Conservation (phyloP, 1,140 invertebrate genomes). For the Magallana ariakensis region DNA sequence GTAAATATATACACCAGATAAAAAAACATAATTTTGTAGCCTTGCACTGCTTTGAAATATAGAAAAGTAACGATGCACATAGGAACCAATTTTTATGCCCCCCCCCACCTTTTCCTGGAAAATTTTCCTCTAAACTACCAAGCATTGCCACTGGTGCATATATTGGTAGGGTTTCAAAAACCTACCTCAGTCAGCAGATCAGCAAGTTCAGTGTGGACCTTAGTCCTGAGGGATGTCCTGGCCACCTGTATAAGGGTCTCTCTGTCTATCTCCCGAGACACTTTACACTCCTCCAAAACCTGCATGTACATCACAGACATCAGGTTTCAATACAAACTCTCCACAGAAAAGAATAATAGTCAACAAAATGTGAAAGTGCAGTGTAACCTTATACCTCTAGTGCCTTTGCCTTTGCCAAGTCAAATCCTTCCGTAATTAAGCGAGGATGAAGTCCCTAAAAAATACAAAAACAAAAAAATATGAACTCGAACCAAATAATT, state of each 20-base stretch:
- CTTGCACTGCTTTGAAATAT: too few relatives aligned
- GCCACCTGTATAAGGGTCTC: slow-evolving; percentile 92
- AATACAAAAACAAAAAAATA: slow-evolving; percentile 16
- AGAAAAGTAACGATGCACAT: too few relatives aligned
- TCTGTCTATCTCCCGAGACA: slow-evolving; percentile 86
- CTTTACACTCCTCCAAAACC: slow-evolving; percentile 92
- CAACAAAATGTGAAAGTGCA: neutral
- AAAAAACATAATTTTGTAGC: too few relatives aligned
- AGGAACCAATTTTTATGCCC: too few relatives aligned
- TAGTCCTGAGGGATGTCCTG: slow-evolving; percentile 93
- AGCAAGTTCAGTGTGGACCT: slow-evolving; percentile 90
- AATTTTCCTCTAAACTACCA: too few relatives aligned
- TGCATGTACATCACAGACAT: slow-evolving; percentile 43
- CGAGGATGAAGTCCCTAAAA: slow-evolving; percentile 93
- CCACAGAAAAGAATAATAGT: neutral
- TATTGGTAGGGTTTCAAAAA: too few relatives aligned
- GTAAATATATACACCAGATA: too few relatives aligned
- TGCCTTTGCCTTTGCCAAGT: slow-evolving; percentile 91
- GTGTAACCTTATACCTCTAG: slow-evolving; percentile 83
- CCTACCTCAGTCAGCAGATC: slow-evolving; percentile 91
- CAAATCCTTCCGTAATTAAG: slow-evolving; percentile 97
- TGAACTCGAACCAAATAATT: neutral
- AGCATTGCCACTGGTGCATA: too few relatives aligned
- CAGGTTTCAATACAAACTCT: too few relatives aligned
- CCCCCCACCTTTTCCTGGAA: too few relatives aligned